Evolutionary conservation across 2,797 vertebrate species (phyloP).

Genomic region (Phataginus tricuspis): DNA sequence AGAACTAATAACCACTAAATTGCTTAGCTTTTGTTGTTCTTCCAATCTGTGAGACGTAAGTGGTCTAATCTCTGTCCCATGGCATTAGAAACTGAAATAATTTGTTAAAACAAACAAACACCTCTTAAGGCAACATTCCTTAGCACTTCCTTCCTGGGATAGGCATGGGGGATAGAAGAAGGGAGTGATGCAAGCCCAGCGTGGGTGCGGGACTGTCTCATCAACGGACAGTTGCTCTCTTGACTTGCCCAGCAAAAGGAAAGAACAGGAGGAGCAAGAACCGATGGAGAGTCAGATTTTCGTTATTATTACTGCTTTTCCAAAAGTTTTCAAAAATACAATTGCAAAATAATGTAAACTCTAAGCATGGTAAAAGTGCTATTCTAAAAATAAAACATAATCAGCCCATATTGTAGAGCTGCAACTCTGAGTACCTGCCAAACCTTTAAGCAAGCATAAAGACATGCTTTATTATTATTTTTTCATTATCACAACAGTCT

Average conservation of each 20-base stretch:
- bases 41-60: neutral
- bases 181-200: fast-evolving
- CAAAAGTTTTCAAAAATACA: neutral
- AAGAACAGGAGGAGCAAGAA: neutral
- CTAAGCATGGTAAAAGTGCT: neutral
- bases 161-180: neutral
- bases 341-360: neutral
- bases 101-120: no score
- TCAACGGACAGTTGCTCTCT: fast-evolving
- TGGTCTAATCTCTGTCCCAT: neutral
- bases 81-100: neutral
- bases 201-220: neutral
- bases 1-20: neutral
- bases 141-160: neutral
- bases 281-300: neutral
- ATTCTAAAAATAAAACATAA: neutral
- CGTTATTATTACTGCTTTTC: neutral
- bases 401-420: neutral
- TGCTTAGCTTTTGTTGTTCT: neutral
- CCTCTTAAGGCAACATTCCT: neutral
- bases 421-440: neutral
- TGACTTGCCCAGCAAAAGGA: neutral
- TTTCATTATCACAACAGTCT: slow-evolving; percentile 22
- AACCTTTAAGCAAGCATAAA: neutral
- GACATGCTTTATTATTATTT: neutral